A percentile compares a stretch with the other conserved stretches of the same genome.
Evolutionary conservation across 2,888 invertebrate genomes (phyloP).

Genomic region (Apotomis betuletana): DNA sequence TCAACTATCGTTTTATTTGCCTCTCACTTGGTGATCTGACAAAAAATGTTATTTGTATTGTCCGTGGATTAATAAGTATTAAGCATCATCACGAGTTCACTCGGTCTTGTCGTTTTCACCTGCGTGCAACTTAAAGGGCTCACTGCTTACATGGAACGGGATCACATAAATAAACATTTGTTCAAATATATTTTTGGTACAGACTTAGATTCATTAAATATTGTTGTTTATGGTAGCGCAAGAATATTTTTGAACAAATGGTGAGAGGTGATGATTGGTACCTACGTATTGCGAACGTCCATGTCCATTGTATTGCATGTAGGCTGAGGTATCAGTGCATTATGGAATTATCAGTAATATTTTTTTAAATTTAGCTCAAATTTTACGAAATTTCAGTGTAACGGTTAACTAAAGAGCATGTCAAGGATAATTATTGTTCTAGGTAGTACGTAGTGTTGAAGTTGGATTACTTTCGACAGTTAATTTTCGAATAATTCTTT

Average conservation of each 20-base stretch:
- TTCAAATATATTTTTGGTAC: conserved; percentile 65
- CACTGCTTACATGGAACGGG: conserved; percentile 80
- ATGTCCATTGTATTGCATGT: conserved; percentile 75
- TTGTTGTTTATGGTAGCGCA: conserved; percentile 41
- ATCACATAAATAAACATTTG: conserved; percentile 60
- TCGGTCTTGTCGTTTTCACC: conserved; percentile 67
- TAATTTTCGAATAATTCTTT: conserved; percentile 25
- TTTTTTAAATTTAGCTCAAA: conserved; percentile 46
- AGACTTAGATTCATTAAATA: conserved; percentile 32
- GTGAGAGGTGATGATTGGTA: conserved; percentile 58
- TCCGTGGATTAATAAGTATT: conserved; percentile 58
- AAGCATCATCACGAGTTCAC: conserved; percentile 72
- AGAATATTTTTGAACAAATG: conserved; percentile 66
- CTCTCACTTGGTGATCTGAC: conserved; percentile 78
- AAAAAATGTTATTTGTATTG: conserved; percentile 61
- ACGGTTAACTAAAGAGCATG: conserved; percentile 57
- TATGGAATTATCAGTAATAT: conserved; percentile 49
- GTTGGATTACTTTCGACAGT: conserved; percentile 33
- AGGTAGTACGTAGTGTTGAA: conserved; percentile 53
- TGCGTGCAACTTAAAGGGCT: conserved; percentile 75
- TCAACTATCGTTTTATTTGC: conserved; percentile 69
- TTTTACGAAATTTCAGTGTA: conserved; percentile 47
- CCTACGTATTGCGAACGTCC: conserved; percentile 53
- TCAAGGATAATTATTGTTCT: conserved; percentile 54
- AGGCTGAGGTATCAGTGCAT: conserved; percentile 71